phyloP scores from a whole-genome alignment of 2,113 vertebrate species.

The Strix aluco region DNA sequence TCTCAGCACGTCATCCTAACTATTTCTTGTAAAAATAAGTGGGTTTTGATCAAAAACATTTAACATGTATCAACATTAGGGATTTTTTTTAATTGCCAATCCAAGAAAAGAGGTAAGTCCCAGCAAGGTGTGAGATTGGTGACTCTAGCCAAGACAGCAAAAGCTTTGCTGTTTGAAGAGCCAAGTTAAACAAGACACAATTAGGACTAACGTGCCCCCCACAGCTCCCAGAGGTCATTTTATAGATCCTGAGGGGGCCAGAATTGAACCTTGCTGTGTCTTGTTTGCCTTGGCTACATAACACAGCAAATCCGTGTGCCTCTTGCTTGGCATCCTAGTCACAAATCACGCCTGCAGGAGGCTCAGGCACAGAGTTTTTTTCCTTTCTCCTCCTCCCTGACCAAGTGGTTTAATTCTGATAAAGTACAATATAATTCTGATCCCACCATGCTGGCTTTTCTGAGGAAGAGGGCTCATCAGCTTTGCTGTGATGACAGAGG shows the following conservation, averaged over 20 bases:
- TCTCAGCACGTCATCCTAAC: neutral
- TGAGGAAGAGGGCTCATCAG: neutral
- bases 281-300: slow-evolving; percentile 64
- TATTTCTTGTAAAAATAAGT: slow-evolving; percentile 2
- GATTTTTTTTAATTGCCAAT: slow-evolving; percentile 10
- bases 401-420: neutral
- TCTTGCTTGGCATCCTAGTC: neutral
- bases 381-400: neutral
- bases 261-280: slow-evolving; percentile 12
- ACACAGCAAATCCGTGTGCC: neutral
- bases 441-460: neutral
- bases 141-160: slow-evolving; percentile 45
- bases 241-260: slow-evolving; percentile 45
- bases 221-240: slow-evolving; percentile 42
- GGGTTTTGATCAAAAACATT: slow-evolving; percentile 37
- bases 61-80: neutral
- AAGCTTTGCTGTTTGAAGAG: slow-evolving; percentile 24
- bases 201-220: slow-evolving; percentile 57
- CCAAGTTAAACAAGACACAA: slow-evolving; percentile 71
- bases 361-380: neutral
- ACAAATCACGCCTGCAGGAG: slow-evolving; percentile 59
- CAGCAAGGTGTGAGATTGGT: slow-evolving; percentile 48
- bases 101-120: slow-evolving; percentile 6
- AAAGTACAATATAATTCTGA: neutral
- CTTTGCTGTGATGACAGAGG: neutral